Percentiles rank a stretch among this genome's conserved stretches.
These are phyloP conservation scores for Dallia pectoralis DNA, from an alignment of 2,797 vertebrate genomes.

Conservation along the genomic window DNA sequence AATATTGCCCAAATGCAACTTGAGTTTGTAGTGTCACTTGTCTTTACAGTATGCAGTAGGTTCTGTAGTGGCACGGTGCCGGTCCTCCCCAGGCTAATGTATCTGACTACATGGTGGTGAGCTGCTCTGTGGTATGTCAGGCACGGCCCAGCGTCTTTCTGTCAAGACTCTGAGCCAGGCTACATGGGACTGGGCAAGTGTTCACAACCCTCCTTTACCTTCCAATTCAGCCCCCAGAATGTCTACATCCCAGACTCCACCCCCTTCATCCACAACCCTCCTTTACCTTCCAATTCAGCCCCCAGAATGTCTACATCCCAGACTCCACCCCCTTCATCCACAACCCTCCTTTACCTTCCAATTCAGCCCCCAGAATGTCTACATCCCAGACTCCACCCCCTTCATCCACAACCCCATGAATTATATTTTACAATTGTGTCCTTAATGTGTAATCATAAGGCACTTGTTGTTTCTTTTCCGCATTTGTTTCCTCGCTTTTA, in stretches of 20 bases:
- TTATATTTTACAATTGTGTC: constrained; percentile 8
- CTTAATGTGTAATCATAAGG: background rate
- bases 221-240: constrained; percentile 8
- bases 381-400: constrained; percentile 15
- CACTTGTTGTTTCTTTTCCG: background rate
- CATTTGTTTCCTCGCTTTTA: background rate
- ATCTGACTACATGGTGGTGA: constrained; percentile 59
- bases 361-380: constrained; percentile 10
- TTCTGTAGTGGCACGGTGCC: constrained; percentile 51
- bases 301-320: constrained; percentile 6
- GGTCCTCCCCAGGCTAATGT: constrained; percentile 55
- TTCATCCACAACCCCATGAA: too few relatives aligned
- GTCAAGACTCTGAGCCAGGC: constrained; percentile 64
- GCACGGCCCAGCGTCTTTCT: constrained; percentile 45
- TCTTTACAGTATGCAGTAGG: background rate
- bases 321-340: constrained; percentile 34
- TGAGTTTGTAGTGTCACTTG: background rate
- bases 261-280: constrained; percentile 46
- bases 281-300: constrained; percentile 20
- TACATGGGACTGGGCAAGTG: constrained; percentile 62
- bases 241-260: constrained; percentile 18
- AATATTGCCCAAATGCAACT: background rate
- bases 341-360: constrained; percentile 43
- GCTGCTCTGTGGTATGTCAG: constrained; percentile 40
- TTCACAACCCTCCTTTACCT: constrained; percentile 50